Conservation (phyloP, 2,797 vertebrate species). For the Fringilla coelebs region DNA sequence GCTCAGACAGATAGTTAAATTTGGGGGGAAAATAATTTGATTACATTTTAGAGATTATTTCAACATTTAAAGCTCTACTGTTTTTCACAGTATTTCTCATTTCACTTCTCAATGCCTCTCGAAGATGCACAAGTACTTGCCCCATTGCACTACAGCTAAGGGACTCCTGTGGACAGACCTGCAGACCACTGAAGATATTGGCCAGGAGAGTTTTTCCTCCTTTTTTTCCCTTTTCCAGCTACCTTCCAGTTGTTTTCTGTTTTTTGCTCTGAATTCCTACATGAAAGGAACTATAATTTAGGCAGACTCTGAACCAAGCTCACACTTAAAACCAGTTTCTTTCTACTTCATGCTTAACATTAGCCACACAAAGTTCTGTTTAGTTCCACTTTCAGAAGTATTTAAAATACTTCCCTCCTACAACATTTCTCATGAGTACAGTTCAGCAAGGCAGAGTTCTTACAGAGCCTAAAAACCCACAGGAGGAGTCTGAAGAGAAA, state of each 20-base stretch:
- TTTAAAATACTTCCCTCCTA: neutral
- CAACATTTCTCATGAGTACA: neutral
- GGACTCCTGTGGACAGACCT: neutral
- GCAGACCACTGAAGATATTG: neutral
- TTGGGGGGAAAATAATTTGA: rapidly evolving
- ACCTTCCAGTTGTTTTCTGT: neutral
- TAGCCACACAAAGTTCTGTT: neutral
- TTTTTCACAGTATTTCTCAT: neutral
- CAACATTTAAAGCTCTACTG: neutral
- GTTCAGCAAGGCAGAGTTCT: neutral
- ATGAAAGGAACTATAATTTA: neutral
- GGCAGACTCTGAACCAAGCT: neutral
- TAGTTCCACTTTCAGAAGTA: neutral
- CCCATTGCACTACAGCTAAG: neutral
- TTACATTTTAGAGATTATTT: neutral
- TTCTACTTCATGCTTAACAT: neutral
- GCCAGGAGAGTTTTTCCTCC: neutral
- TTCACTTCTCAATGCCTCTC: neutral
- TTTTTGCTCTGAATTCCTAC: neutral
- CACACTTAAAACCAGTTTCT: neutral
- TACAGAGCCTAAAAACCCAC: neutral
- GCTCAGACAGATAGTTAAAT: neutral
- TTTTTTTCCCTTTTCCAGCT: neutral
- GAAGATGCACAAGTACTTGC: neutral
- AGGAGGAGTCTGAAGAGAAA: neutral